Evolutionary conservation across 2,797 vertebrate species (phyloP).

Genomic region (Lutjanus campechanus): DNA sequence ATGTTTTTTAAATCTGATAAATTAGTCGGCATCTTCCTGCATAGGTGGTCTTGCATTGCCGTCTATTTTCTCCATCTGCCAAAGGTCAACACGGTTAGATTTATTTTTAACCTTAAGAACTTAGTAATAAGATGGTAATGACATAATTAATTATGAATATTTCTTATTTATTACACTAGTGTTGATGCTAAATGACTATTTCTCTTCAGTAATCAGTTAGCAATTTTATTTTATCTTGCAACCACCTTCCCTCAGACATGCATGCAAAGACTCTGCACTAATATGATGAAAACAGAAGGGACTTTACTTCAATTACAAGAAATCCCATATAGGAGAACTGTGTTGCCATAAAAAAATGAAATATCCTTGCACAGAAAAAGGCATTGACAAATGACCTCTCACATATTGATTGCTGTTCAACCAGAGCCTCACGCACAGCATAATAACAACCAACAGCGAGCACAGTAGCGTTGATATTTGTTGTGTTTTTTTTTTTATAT

Average conservation of each 20-base stretch:
- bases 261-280: constrained; percentile 23
- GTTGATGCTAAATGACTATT: not conserved
- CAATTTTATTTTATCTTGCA: constrained; percentile 23
- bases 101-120: constrained; percentile 1
- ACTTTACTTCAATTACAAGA: constrained; percentile 53
- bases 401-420: constrained; percentile 74
- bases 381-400: constrained; percentile 75
- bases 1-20: constrained; percentile 1
- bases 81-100: constrained; percentile 3
- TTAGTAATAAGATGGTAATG: constrained; percentile 4
- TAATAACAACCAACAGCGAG: constrained; percentile 67
- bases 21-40: not conserved
- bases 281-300: constrained; percentile 37
- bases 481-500: constrained; percentile 36
- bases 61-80: not conserved
- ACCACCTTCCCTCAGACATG: constrained; percentile 23
- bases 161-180: constrained; percentile 27
- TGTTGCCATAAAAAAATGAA: constrained; percentile 43
- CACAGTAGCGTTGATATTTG: constrained; percentile 60
- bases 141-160: not conserved
- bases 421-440: constrained; percentile 57
- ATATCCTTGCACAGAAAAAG: constrained; percentile 59
- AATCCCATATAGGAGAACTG: constrained; percentile 45
- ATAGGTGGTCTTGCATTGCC: not conserved
- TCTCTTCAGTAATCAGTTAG: constrained; percentile 1